Evolutionary conservation across 2,797 vertebrate genomes (phyloP), one percentile per base, ranked within the genome.

Genomic region (Coccyzus lansbergi): DNA sequence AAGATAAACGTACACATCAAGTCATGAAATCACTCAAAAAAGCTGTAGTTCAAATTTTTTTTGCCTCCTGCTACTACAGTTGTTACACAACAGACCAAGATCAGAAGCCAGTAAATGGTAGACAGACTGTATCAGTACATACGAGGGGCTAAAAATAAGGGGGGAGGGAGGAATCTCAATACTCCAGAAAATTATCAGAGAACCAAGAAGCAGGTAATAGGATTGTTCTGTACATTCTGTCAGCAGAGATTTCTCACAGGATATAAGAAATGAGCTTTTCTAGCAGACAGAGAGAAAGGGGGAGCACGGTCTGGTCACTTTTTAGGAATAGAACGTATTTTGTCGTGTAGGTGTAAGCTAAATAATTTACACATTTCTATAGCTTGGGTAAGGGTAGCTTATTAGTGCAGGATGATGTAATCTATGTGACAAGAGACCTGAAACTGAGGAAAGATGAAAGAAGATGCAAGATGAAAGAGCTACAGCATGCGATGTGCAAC

Each of bases 381-480:
- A 90, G 42, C 81, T 89, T 79, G 62, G 53, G 29, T 91, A 83
- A 86, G 78, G 51, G 53, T 12, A 81, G 71, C 71, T 78, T 94
- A 44, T 94, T 91, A 95, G 71, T 65, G 51, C 33, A 88, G 64
- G 42, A 80, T 94, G 85, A 81, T 49, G 42, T 65, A 92, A 89
- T 71, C 49, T 77, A 7, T 42, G 65, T 78, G 94, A 92, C 53
- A 95, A 93, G 78, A 75, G 69, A 46, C 21, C 75, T 69, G 65
- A 92, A 94, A 91, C 65, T 71, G 86, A 89, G 34, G 62, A 83
- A 89, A 93, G 93, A 96, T 95, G 88, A 96, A 96, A 94, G 71
- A 85, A 85, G 58, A 59, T 71, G 68, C 1, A 33, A 91, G 71
- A 95, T 89, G 84, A 90, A 96, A 93, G 82, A 86, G 60, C 75